Conservation (phyloP, 1,140 invertebrate species). For the Zaprionus inermis region DNA sequence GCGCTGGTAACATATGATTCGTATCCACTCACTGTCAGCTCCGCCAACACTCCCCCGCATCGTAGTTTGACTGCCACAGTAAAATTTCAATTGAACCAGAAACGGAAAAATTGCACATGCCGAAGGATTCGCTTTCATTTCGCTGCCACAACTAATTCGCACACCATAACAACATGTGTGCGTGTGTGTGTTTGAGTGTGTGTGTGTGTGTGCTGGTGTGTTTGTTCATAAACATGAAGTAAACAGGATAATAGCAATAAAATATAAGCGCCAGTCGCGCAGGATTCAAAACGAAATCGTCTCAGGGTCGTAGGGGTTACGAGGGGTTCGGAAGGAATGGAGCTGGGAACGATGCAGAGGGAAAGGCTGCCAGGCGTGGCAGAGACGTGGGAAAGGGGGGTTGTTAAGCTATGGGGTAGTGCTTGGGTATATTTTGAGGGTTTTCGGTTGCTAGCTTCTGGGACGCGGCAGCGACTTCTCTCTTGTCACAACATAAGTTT, state of each 20-base stretch:
- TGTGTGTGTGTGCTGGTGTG: slow-evolving; percentile 47
- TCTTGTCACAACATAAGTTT: slow-evolving; percentile 74
- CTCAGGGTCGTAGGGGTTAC: slow-evolving; percentile 1
- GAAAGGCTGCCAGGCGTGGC: not conserved
- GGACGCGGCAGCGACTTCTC: slow-evolving; percentile 7
- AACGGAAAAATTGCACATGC: slow-evolving; percentile 52
- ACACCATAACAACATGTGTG: slow-evolving; percentile 59
- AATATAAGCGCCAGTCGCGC: slow-evolving; percentile 78
- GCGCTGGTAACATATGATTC: slow-evolving; percentile 43
- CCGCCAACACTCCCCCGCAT: not conserved
- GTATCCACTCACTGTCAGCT: slow-evolving; percentile 20
- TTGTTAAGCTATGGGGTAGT: slow-evolving; percentile 7
- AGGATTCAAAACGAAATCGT: slow-evolving; percentile 48
- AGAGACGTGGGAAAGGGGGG: not conserved
- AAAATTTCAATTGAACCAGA: slow-evolving; percentile 69
- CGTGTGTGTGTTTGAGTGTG: slow-evolving; percentile 12
- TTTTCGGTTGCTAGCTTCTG: not conserved
- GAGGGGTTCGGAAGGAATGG: not conserved
- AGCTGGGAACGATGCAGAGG: not conserved
- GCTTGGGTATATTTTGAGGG: slow-evolving; percentile 1
- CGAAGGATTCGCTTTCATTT: slow-evolving; percentile 65
- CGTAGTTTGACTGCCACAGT: slow-evolving; percentile 33
- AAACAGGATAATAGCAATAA: slow-evolving; percentile 84
- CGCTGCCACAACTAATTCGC: slow-evolving; percentile 79
- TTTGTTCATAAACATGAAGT: slow-evolving; percentile 77